These are phyloP conservation scores for Oasisia sp. DNA, from an alignment of 2,888 invertebrate species.

Conservation along the genomic window DNA sequence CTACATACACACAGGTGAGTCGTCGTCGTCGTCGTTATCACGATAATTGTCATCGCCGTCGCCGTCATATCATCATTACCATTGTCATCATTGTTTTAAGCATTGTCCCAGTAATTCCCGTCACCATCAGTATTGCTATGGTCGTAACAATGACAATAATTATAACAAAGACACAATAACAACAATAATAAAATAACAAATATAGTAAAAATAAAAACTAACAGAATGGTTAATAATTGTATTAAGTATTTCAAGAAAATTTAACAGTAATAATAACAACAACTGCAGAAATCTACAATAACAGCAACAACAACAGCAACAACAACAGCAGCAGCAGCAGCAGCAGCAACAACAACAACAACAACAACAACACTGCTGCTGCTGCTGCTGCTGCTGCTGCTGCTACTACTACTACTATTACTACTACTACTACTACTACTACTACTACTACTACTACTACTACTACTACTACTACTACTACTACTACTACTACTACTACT, in stretches of 20 bases:
- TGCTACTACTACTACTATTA: neutral
- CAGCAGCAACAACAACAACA: too few relatives aligned
- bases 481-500: too few relatives aligned
- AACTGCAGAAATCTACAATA: neutral
- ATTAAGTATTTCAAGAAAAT: neutral
- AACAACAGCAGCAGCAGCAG: too few relatives aligned
- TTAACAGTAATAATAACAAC: neutral
- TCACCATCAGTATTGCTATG: neutral
- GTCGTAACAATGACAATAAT: neutral
- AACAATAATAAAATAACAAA: too few relatives aligned
- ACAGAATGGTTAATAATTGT: neutral
- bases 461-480: too few relatives aligned
- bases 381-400: neutral
- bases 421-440: neutral
- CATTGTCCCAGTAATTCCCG: too few relatives aligned
- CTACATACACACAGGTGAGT: slow-evolving; percentile 88
- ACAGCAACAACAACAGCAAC: neutral
- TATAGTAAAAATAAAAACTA: too few relatives aligned
- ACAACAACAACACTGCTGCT: too few relatives aligned
- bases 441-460: neutral
- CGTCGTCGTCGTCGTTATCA: neutral
- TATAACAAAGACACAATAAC: neutral
- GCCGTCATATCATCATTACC: neutral
- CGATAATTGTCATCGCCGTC: neutral
- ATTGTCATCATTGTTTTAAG: neutral